phyloP scores from a whole-genome alignment of 2,113 vertebrate species.

The Acrocephalus arundinaceus region DNA sequence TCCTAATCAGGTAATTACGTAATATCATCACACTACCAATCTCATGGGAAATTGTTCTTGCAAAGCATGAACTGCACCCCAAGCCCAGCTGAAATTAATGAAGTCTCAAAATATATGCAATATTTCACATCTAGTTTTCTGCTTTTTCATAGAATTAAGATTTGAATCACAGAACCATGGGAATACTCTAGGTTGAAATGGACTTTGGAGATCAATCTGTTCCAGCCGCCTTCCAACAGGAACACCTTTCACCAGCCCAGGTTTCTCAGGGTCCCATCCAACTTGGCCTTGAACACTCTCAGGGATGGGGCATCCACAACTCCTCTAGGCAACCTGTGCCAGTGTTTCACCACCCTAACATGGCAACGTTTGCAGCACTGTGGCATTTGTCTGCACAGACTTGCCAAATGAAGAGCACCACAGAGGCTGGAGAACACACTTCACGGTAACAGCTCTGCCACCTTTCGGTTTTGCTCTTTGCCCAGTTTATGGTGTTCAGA shows the following conservation, averaged over 20 bases:
- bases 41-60: neutral
- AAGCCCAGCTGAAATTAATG: neutral
- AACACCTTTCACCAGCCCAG: neutral
- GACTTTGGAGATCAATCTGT: neutral
- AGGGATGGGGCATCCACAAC: neutral
- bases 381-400: neutral
- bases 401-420: neutral
- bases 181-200: neutral
- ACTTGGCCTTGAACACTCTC: neutral
- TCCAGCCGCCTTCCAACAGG: neutral
- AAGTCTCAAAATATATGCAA: rapidly evolving
- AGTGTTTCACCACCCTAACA: no score
- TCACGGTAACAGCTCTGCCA: neutral
- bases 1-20: neutral
- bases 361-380: rapidly evolving
- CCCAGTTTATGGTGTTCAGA: neutral
- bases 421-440: neutral
- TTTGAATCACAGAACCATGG: neutral
- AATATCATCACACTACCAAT: neutral
- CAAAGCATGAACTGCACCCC: neutral
- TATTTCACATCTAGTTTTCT: neutral
- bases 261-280: no score
- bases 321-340: neutral
- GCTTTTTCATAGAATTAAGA: neutral
- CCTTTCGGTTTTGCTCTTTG: neutral